Evolutionary conservation across 2,113 vertebrate species (phyloP), one percentile per base, ranked within the genome.

Genomic region (Mormoops blainvillei): DNA sequence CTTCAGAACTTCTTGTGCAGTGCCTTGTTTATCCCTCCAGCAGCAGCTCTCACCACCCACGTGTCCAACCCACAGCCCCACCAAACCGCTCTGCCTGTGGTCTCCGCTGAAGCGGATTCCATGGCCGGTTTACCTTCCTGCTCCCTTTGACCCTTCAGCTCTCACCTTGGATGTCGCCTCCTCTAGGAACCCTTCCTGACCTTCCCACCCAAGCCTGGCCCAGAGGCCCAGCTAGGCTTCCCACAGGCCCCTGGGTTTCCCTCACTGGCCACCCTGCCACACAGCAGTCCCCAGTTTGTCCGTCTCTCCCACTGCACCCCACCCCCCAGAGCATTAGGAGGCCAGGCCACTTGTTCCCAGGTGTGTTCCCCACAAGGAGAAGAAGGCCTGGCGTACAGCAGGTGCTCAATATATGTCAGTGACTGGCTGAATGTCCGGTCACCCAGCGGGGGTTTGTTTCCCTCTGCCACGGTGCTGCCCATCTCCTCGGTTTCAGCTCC

Each of bases 31-130:
- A 28, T 0, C 6, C 52, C 16, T 41, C 52, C 61, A 54, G 61
- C 5, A 1, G 12, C 1, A 2, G 3, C 48, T 11, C 52, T 31
- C 48, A 20, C 31, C 38, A 33, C 67, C 80, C 31, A 22, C 1
- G 2, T 0, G 43, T 22, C 22, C 84, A 2, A 4, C 24, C 50
- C 33, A 71, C 0, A 0, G n/a, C 78, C 58, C 24, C 12, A 11
- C 5, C 16, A 1, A 20, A 54, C 45, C 43, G 3, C 31, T 16
- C 4, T 33, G 70, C 61, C 36, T 78, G 83, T 16, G 33, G 22
- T 6, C 67, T 31, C 58, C 22, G 26, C n/a, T 0, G 3, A 38
- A 14, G 50, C 50, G 1, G 43, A 18, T 8, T 18, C 52, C 43
- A 0, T 1, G 5, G 45, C 22, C 28, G 0, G 58, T 28, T 61